Percentiles rank a stretch among this genome's conserved stretches.
phyloP scores from a whole-genome alignment of 1,140 invertebrate species.

The Adelges cooleyi region DNA sequence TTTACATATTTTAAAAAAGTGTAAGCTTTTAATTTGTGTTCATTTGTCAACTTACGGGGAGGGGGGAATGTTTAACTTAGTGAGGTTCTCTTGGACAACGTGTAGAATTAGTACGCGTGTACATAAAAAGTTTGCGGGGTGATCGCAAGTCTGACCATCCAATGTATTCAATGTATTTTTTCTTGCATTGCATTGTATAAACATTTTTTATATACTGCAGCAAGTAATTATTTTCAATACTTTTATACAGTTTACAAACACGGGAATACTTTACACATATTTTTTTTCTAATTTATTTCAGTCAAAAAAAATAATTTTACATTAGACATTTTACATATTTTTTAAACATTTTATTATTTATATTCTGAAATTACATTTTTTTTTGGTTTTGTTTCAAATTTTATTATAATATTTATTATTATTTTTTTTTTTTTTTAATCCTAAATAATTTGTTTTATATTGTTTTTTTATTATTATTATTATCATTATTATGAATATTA shows the following conservation, averaged over 20 bases:
- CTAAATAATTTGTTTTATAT: neutral
- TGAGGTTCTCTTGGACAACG: no score
- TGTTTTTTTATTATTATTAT: neutral
- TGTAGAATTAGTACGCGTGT: no score
- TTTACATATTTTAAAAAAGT: no score
- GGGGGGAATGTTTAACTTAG: no score
- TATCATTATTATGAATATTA: neutral
- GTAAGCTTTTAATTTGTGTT: no score
- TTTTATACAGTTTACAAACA: neutral
- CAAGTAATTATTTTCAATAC: conserved; percentile 22
- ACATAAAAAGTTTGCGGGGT: no score
- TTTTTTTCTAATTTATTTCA: no score
- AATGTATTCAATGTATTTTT: conserved; percentile 14
- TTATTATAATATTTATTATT: neutral
- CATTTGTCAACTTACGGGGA: no score
- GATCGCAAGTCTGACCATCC: conserved; percentile 3
- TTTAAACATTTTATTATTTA: conserved; percentile 22
- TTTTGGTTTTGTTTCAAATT: conserved; percentile 13
- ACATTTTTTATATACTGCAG: conserved; percentile 1
- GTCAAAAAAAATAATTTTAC: no score
- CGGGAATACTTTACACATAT: no score
- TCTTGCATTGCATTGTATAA: conserved; percentile 15
- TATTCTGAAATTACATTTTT: conserved; percentile 28
- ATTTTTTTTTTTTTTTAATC: neutral
- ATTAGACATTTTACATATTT: neutral